phyloP scores from a whole-genome alignment of 2,888 invertebrate genomes.

The Tridacna gigas region DNA sequence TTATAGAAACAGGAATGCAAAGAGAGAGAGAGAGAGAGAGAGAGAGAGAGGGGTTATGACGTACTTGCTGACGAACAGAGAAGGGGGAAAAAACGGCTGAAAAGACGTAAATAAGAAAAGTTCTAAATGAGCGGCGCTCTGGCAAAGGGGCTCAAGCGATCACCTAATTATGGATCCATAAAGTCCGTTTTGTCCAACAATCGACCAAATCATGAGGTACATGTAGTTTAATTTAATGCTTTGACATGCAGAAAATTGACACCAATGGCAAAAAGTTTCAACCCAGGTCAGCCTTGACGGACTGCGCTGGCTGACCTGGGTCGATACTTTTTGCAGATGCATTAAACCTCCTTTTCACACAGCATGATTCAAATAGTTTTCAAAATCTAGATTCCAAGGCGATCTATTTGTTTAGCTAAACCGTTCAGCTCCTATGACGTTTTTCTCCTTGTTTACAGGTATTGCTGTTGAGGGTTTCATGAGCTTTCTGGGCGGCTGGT shows the following conservation, averaged over 20 bases:
- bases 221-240: conserved; percentile 30
- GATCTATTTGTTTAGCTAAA: no score
- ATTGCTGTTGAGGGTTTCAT: conserved; percentile 44
- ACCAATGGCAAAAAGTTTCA: no score
- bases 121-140: no score
- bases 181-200: neutral
- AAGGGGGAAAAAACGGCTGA: neutral
- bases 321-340: no score
- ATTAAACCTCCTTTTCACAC: no score
- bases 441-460: conserved; percentile 4
- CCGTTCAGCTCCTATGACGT: no score
- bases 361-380: no score
- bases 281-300: no score
- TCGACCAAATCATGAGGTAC: neutral
- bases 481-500: conserved; percentile 51
- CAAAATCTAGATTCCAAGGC: no score
- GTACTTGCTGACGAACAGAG: neutral
- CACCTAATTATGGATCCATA: neutral
- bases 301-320: no score
- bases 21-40: neutral
- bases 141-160: neutral
- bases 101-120: no score
- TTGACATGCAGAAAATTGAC: no score
- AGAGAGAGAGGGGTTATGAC: neutral
- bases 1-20: neutral